These are phyloP conservation scores for Piscicola geometra DNA, from an alignment of 2,888 invertebrate genomes.

Conservation along the genomic window DNA sequence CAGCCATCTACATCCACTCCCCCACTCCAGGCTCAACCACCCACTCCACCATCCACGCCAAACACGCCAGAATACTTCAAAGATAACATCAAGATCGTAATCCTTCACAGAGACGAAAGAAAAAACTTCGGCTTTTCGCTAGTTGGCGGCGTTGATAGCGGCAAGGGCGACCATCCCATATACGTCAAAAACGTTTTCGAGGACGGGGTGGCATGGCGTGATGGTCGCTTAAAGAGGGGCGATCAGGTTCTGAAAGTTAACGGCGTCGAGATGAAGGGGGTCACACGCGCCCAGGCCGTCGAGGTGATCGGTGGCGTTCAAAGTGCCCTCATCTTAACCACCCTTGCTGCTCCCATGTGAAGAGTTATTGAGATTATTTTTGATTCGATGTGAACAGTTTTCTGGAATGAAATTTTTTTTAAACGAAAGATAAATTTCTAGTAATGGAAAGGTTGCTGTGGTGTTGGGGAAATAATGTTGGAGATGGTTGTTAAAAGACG, in stretches of 20 bases:
- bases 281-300: conserved; percentile 74
- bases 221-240: conserved; percentile 82
- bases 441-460: too few relatives aligned
- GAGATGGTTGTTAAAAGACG: too few relatives aligned
- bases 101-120: conserved; percentile 58
- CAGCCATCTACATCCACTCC: not conserved
- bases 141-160: conserved; percentile 59
- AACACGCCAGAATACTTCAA: not conserved
- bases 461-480: too few relatives aligned
- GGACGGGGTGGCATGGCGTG: conserved; percentile 75
- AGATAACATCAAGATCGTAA: conserved; percentile 45
- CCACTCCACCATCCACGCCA: not conserved
- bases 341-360: not conserved
- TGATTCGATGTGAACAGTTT: too few relatives aligned
- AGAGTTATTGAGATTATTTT: too few relatives aligned
- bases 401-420: too few relatives aligned
- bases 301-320: conserved; percentile 70
- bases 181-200: conserved; percentile 59
- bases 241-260: conserved; percentile 87
- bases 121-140: conserved; percentile 61
- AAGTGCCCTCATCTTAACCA: conserved; percentile 59
- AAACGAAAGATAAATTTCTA: too few relatives aligned
- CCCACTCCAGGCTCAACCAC: not conserved
- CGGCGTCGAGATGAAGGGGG: conserved; percentile 66
- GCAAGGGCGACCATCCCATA: conserved; percentile 61